These are phyloP conservation scores for Furnarius figulus DNA, from an alignment of 2,113 vertebrate species.

Conservation along the genomic window DNA sequence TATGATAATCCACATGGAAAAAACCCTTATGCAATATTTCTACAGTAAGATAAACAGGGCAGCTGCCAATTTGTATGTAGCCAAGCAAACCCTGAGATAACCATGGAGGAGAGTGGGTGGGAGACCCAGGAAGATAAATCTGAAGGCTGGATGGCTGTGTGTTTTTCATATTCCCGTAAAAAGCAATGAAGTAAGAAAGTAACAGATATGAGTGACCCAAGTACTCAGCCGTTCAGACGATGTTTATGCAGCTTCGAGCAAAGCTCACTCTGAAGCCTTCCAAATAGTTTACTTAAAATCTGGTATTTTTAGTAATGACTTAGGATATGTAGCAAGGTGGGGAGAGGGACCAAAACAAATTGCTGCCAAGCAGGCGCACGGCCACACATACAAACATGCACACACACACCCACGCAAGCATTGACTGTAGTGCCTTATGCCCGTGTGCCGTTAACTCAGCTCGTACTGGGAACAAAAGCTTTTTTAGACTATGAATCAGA, in stretches of 20 bases:
- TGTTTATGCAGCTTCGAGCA: slow-evolving; percentile 48
- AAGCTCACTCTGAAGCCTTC: slow-evolving; percentile 17
- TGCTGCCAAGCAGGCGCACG: background rate
- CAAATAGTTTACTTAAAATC: slow-evolving; percentile 38
- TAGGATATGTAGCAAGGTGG: slow-evolving; percentile 9
- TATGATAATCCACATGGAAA: slow-evolving; percentile 54
- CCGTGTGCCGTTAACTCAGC: background rate
- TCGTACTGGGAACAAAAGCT: slow-evolving; percentile 29
- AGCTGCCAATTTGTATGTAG: slow-evolving; percentile 56
- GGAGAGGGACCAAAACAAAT: slow-evolving; percentile 17
- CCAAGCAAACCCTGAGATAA: slow-evolving; percentile 26
- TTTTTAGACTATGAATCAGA: background rate
- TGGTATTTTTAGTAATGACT: slow-evolving; percentile 31
- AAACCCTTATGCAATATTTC: slow-evolving; percentile 13
- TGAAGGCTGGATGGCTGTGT: background rate
- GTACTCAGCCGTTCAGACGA: background rate
- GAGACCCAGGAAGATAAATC: slow-evolving; percentile 20
- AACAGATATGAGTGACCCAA: slow-evolving; percentile 8
- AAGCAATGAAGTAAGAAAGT: slow-evolving; percentile 31
- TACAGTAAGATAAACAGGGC: slow-evolving; percentile 36
- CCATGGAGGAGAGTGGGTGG: background rate
- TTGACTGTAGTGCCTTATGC: background rate
- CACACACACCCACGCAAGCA: background rate
- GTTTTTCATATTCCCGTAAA: slow-evolving; percentile 22
- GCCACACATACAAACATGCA: background rate